Percentiles rank a stretch among this genome's conserved stretches.
phyloP scores from a whole-genome alignment of 2,113 vertebrate genomes.

The Pteropus alecto region DNA sequence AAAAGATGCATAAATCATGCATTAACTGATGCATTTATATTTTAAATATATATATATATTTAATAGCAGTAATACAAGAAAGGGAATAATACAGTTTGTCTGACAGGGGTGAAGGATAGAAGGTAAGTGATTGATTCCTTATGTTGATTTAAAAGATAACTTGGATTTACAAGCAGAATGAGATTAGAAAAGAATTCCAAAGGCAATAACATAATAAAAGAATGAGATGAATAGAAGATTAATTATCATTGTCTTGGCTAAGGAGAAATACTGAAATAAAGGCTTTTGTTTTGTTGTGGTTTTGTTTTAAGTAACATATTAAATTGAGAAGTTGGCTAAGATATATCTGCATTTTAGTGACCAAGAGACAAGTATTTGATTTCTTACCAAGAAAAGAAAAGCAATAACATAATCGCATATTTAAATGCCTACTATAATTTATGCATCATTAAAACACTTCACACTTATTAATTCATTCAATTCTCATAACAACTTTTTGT shows the following conservation, averaged over 20 bases:
- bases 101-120: not conserved
- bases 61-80: not conserved
- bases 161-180: not conserved
- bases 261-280: not conserved
- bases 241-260: not conserved
- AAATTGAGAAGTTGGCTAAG: not conserved
- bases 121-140: not conserved
- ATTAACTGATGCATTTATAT: not conserved
- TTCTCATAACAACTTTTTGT: not conserved
- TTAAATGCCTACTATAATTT: not conserved
- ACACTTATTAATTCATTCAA: not conserved
- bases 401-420: not conserved
- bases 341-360: not conserved
- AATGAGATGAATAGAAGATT: not conserved
- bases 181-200: not conserved
- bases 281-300: not conserved
- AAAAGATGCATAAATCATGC: not conserved
- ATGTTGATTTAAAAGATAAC: not conserved
- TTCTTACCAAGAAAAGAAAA: not conserved
- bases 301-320: not conserved
- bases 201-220: not conserved
- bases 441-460: not conserved
- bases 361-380: not conserved
- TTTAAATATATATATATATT: not conserved
- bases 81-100: not conserved